Base-by-base conservation (phyloP, 2,888 invertebrate species). In the Schizotus pectinicornis region DNA sequence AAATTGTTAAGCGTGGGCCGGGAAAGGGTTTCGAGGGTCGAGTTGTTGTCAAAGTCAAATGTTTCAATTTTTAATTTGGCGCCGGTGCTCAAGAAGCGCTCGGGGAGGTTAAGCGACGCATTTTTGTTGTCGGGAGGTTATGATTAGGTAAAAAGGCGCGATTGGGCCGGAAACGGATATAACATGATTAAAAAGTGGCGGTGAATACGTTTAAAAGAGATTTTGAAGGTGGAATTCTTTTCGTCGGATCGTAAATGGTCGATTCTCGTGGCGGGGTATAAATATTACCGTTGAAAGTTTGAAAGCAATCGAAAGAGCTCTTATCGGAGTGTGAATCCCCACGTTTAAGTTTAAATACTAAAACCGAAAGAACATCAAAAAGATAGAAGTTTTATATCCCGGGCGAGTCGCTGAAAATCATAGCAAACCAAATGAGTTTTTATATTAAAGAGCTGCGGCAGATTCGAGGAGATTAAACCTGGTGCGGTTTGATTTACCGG, bases 301-400 rank as follows among this genome's bases (percentile, higher is more conserved):
- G 34, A 48, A 51, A 51, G 52, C 46, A 56, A 61, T 61, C 58
- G 55, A 54, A 61, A 49, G 36, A 53, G 41, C 46, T 43, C 42
- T 63, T 60, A 60, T 61, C 61, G 45, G 14, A 56, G 55, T 49
- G 58, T 36, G 54, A 56, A 61, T 53, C 48, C 56, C 38, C 30
- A 49, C 61, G 56, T 56, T 53, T 46, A 57, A 57, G 46, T 63
- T 63, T 62, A 60, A 62, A 62, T 60, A 64, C 64, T 53, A 37
- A 51, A 60, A 62, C 59, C 58, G 52, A 62, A 65, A 48, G 60
- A 65, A 65, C 56, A 63, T 65, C 60, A 62, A 62, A 62, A 63
- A 60, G 63, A 63, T 63, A 43, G 61, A 63, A 63, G 59, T 63
- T 63, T 65, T 60, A 62, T 60, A 57, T 59, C 59, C 58, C 42